phyloP scores from a whole-genome alignment of 2,888 invertebrate species.

The Zhuqinia jingwanae region DNA sequence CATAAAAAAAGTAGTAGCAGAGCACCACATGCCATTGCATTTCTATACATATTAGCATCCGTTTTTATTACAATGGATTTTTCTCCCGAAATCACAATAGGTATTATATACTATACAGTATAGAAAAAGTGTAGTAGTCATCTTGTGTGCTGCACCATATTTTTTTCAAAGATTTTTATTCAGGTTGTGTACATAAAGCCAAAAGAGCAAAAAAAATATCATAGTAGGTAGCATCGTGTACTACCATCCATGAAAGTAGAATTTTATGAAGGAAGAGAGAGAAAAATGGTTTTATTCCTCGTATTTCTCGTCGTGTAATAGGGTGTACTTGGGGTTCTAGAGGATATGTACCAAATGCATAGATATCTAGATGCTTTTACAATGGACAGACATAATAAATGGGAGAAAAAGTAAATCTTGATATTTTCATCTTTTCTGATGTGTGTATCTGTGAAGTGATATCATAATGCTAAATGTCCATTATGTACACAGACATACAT shows the following conservation, averaged over 20 bases:
- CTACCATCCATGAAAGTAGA: no score
- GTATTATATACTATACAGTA: no score
- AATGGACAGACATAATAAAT: background rate
- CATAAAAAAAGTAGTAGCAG: background rate
- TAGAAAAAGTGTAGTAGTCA: no score
- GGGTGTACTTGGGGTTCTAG: background rate
- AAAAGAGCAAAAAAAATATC: background rate
- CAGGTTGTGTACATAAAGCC: background rate
- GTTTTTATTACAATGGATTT: slow-evolving; percentile 7
- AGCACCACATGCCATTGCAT: background rate
- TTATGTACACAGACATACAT: background rate
- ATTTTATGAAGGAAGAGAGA: slow-evolving; percentile 4
- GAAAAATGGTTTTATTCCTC: slow-evolving; percentile 46
- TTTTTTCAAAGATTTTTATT: background rate
- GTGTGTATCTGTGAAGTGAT: slow-evolving; percentile 14
- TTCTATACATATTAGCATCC: slow-evolving; percentile 14
- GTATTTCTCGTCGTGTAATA: slow-evolving; percentile 12
- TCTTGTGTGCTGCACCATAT: no score
- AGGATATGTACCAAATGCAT: background rate
- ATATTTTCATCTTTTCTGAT: background rate
- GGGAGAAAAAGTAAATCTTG: background rate
- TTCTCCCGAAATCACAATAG: no score
- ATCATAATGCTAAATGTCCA: background rate
- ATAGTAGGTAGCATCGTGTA: background rate
- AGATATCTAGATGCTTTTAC: background rate